Evolutionary conservation across 1,140 invertebrate species (phyloP).

Genomic region (Drosophila setifemur): DNA sequence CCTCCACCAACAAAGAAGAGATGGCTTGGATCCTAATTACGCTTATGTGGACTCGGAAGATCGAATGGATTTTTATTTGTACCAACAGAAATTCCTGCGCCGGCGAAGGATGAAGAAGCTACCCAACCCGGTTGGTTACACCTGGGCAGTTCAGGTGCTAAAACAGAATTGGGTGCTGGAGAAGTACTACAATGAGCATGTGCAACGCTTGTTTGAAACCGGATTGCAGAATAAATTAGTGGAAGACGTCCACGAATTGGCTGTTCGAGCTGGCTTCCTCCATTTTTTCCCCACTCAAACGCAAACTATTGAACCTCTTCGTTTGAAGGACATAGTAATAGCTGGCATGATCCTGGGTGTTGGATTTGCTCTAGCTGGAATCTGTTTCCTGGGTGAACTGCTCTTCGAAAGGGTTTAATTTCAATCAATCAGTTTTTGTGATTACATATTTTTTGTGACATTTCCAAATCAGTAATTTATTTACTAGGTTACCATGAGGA

Average conservation of each 20-base stretch:
- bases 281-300: constrained; percentile 36
- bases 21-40: constrained; percentile 18
- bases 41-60: constrained; percentile 47
- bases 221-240: constrained; percentile 33
- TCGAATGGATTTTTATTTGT: constrained; percentile 40
- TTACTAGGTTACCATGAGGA: too few species aligned
- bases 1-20: neutral
- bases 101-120: constrained; percentile 39
- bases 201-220: constrained; percentile 30
- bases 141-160: constrained; percentile 48
- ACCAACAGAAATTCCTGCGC: constrained; percentile 38
- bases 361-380: constrained; percentile 27
- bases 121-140: constrained; percentile 20
- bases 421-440: too few species aligned
- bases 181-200: constrained; percentile 20
- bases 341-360: constrained; percentile 36
- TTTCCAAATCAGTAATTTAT: too few species aligned
- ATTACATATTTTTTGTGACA: too few species aligned
- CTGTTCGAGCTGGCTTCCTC: constrained; percentile 30
- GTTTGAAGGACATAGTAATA: constrained; percentile 40
- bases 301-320: constrained; percentile 19
- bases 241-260: constrained; percentile 41
- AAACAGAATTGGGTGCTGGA: constrained; percentile 39
- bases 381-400: constrained; percentile 38
- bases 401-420: constrained; percentile 44